A percentile compares a stretch with the other conserved stretches of the same genome.
phyloP scores from a whole-genome alignment of 2,888 invertebrate genomes.

The Oscheius onirici region DNA sequence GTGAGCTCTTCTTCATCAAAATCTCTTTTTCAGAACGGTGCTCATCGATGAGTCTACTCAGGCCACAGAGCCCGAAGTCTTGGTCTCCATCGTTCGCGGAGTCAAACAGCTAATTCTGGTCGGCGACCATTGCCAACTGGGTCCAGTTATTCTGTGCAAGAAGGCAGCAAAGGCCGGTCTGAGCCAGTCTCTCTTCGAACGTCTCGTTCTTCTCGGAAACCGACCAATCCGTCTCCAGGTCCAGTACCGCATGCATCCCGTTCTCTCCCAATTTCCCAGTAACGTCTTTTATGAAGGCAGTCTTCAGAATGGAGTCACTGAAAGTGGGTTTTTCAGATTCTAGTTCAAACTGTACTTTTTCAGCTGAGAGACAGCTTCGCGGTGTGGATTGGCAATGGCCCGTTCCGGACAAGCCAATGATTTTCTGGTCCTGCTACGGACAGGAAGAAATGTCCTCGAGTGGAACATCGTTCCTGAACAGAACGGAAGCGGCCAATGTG shows the following conservation, averaged over 20 bases:
- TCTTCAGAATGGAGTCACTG: conserved; percentile 96
- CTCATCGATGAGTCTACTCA: conserved; percentile 76
- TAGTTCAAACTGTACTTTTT: not conserved
- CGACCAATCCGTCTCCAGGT: conserved; percentile 93
- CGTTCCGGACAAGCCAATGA: conserved; percentile 93
- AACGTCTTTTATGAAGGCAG: conserved; percentile 99
- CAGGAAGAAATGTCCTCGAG: conserved; percentile 98
- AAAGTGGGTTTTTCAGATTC: conserved; percentile 74
- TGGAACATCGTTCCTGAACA: conserved; percentile 95
- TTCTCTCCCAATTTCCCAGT: conserved; percentile 94
- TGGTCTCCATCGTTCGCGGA: conserved; percentile 97
- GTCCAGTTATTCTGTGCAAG: conserved; percentile 95
- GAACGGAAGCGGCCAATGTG: conserved; percentile 97
- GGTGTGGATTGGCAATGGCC: conserved; percentile 99
- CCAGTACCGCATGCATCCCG: conserved; percentile 99
- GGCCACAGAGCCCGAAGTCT: conserved; percentile 74
- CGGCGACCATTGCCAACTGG: conserved; percentile 98
- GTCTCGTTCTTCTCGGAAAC: conserved; percentile 94
- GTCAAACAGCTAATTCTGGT: conserved; percentile 95
- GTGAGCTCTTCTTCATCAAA: no score
- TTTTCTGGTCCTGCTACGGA: conserved; percentile 93
- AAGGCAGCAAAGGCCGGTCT: conserved; percentile 91
- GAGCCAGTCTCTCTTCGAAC: conserved; percentile 94
- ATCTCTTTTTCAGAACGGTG: conserved; percentile 44
- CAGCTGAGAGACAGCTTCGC: conserved; percentile 86